Evolutionary conservation across 1,140 invertebrate species (phyloP), one percentile per base, ranked within the genome.

Genomic region (Hyposmocoma kahamanoa): DNA sequence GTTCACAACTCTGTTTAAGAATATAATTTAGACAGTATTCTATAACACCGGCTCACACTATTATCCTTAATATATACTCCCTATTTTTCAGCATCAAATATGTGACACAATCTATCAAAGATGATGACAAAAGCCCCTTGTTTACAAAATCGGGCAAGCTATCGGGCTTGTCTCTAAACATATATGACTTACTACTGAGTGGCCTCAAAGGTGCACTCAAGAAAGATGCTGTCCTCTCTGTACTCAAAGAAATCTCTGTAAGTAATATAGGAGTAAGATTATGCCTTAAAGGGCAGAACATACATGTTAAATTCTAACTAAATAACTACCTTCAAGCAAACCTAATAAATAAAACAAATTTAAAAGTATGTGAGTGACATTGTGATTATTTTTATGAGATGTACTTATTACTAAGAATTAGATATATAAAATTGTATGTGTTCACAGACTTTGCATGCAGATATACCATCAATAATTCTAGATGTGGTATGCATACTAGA

Each of bases 401-500:
- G 11, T 28, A 28, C 24, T 11, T 28, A 11, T 11, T 6, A 6
- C 24, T 6, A 28, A 17, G 1, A 9, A 15, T 38, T 17, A 1
- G 34, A 13, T 2, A 38, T 38, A 2, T 21, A 21, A 21, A 45
- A 42, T 21, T 48, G 44, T 50, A 15, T 34, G 19, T 39, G 3
- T 44, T 70, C 83, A 82, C 75, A 93, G 92, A 87, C 86, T 53
- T 82, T 94, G 22, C 93, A 96, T 85, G 87, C 88, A 38, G 93
- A 94, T 64, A 89, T 95, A 70, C 90, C 92, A 39, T 92, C 93
- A 13, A 88, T 94, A 26, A 89, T 95, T 50, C 87, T 95, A 48
- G 95, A 96, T 79, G 89, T 95, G 42, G 89, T 95, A 42, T 93
- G 92, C 67, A 88, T 94, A 39, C 87, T 94, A 44, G 95, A 97